Conservation (phyloP, 2,113 vertebrate genomes). For the Chionis minor region DNA sequence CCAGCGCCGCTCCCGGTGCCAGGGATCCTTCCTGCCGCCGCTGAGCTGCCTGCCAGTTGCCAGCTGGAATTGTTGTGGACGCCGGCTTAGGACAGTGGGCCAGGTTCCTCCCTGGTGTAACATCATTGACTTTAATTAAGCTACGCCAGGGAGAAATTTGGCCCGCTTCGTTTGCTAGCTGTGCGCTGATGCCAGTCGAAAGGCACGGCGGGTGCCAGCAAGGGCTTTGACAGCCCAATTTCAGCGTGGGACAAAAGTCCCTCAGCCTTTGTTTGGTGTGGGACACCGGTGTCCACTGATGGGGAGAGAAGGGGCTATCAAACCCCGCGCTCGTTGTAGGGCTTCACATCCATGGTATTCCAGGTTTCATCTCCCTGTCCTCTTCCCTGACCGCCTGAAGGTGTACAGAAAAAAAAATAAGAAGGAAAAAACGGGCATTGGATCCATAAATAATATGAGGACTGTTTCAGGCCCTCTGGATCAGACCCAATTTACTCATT, state of each 20-base stretch:
- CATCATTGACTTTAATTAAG: slow-evolving; percentile 59
- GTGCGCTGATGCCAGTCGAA: not conserved
- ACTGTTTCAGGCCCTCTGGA: not conserved
- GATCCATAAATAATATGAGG: not conserved
- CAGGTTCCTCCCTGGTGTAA: slow-evolving; percentile 60
- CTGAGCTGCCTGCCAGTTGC: not conserved
- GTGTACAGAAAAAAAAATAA: not conserved
- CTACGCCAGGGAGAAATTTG: slow-evolving; percentile 37
- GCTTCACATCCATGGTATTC: rapidly evolving
- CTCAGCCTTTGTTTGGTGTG: not conserved
- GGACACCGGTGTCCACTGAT: not conserved
- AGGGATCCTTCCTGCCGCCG: slow-evolving; percentile 6
- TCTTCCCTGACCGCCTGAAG: not conserved
- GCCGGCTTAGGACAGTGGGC: slow-evolving; percentile 54
- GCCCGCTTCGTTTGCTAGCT: not conserved
- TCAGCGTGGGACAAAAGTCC: not conserved
- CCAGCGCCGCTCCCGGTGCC: not conserved
- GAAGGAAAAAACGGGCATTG: rapidly evolving
- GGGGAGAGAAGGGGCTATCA: not conserved
- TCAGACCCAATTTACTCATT: not conserved
- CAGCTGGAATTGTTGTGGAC: slow-evolving; percentile 59
- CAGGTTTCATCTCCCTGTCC: not conserved
- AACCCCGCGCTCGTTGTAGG: rapidly evolving
- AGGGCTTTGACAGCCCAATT: not conserved
- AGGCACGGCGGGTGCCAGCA: not conserved